Evolutionary conservation across 2,888 invertebrate genomes (phyloP).

Genomic region (Ferrisia virgata): DNA sequence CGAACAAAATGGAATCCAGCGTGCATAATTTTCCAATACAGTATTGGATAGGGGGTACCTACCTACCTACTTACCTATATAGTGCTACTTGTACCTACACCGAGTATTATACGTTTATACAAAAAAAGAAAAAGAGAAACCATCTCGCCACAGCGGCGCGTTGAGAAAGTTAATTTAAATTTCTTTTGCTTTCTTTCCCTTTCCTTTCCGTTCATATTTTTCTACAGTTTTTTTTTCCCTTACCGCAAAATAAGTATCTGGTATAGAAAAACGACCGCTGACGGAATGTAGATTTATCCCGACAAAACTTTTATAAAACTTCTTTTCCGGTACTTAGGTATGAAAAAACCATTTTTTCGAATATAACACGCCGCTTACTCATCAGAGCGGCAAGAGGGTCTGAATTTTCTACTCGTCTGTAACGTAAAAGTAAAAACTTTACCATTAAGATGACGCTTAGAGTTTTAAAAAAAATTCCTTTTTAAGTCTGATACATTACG

Average conservation of each 20-base stretch:
- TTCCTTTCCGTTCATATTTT: neutral
- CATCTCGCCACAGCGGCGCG: neutral
- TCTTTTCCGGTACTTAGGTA: constrained; percentile 29
- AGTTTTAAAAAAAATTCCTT: constrained; percentile 25
- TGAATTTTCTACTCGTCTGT: neutral
- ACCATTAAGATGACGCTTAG: constrained; percentile 29
- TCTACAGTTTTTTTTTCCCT: neutral
- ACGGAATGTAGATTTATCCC: constrained; percentile 31
- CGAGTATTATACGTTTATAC: neutral
- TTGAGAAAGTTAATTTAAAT: constrained; percentile 29
- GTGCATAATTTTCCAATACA: constrained; percentile 1
- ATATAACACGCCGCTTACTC: constrained; percentile 19
- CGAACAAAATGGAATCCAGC: too few species aligned
- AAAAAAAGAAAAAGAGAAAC: neutral
- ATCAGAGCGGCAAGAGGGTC: neutral
- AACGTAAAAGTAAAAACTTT: constrained; percentile 18
- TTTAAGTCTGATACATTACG: constrained; percentile 22
- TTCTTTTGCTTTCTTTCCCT: neutral
- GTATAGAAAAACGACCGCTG: neutral
- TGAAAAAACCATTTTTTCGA: constrained; percentile 10
- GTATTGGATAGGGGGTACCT: too few species aligned
- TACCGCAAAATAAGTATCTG: constrained; percentile 10
- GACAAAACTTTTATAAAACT: constrained; percentile 33
- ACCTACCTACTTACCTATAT: too few species aligned
- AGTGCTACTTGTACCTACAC: neutral